Evolutionary conservation across 2,797 vertebrate species (phyloP).

Genomic region (Lepidocolaptes lacrymiger): DNA sequence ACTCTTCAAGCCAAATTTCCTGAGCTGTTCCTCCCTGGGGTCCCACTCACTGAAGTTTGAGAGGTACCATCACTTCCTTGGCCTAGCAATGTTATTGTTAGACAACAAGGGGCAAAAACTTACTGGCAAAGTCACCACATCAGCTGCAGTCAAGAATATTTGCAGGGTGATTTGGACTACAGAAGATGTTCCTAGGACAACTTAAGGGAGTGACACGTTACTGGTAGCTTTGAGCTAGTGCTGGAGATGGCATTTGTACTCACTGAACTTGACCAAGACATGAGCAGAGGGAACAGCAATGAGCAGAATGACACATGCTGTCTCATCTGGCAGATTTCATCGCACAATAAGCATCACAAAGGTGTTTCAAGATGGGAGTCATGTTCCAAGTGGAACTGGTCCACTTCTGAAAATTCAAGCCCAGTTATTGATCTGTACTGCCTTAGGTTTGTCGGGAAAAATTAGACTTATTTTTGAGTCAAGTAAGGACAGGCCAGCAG

Average conservation of each 20-base stretch:
- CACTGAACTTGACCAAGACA: neutral
- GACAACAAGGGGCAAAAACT: neutral
- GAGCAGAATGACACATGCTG: neutral
- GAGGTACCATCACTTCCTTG: neutral
- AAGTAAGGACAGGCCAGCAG: neutral
- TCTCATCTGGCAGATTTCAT: neutral
- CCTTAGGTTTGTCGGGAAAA: neutral
- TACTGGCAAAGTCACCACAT: neutral
- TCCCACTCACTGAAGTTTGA: neutral
- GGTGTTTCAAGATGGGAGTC: neutral
- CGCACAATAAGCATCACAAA: neutral
- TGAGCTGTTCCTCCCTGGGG: neutral
- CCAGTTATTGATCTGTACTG: neutral
- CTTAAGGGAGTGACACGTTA: neutral
- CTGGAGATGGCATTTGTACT: neutral
- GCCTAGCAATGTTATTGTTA: neutral
- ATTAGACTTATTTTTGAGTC: neutral
- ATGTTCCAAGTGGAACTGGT: neutral
- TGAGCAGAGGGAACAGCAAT: neutral
- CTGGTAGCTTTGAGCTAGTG: neutral
- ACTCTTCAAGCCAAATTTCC: neutral
- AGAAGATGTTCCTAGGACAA: neutral
- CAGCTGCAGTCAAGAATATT: neutral
- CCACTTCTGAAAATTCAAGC: neutral
- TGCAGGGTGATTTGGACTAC: neutral